Base-by-base conservation (phyloP, 2,888 invertebrate species). In the Caenorhabditis sp. region DNA sequence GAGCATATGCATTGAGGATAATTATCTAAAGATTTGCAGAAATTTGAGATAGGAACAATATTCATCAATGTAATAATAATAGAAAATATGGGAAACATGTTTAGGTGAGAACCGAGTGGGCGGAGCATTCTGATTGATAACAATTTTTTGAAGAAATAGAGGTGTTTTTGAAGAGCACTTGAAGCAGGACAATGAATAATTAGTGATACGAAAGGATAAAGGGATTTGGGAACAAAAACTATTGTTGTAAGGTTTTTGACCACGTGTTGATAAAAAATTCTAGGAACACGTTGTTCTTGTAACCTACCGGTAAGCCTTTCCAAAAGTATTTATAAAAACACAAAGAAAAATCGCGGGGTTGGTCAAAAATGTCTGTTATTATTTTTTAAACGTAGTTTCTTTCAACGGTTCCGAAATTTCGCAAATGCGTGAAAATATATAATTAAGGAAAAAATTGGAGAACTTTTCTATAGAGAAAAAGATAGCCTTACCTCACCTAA, bases 21-120 rank as follows among this genome's bases (percentile, higher is more conserved):
- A 65, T 61, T 65, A 65, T 50, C 37, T 60, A 64, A 69, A 69
- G 64, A 69, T 58, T 60, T 64, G 63, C 21, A 21, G 49, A 37
- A 27, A 21, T 50, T 37, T 24, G 50, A 60, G 59, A 49, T 37
- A 1, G n/a, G 43, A 51, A 12, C 21, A 58, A 58, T 43, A 62
- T 37, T 62, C 62, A 65, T 37, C n/a, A 6, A 58, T 58, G 31
- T 57, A 31, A 31, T 31, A 31, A 6, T n/a, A n/a, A 65, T 69
- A 69, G 65, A 69, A 61, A 69, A 43, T 53, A 31, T 31, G 54
- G 69, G 65, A 17, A 43, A 3, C 6, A 43, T 17, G 14, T 6
- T 31, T 31, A 43, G 17, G 17, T 5, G 5, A 10, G 12, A 3
- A 5, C 12, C 14, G 43, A 10, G 14, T 17, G 43, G 43, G 12